Evolutionary conservation across 2,888 invertebrate genomes (phyloP).

Genomic region (Scrobipalpa atriplicella): DNA sequence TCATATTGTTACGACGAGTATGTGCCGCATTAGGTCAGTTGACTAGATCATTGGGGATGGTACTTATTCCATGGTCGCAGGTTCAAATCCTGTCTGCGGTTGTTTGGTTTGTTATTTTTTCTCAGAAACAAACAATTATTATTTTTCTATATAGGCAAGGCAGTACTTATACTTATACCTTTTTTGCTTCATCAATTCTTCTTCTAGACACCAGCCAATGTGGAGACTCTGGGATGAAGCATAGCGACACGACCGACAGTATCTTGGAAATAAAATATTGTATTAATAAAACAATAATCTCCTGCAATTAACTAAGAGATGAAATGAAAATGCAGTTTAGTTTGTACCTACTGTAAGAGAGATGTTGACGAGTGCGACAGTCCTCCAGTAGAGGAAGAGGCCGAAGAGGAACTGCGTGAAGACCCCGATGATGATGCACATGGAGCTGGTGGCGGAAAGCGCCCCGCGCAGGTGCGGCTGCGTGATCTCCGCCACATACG

Average conservation of each 20-base stretch:
- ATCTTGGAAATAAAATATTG: slow-evolving; percentile 53
- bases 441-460: slow-evolving; percentile 88
- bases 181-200: slow-evolving; percentile 85
- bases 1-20: too few relatives aligned
- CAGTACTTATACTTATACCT: too few relatives aligned
- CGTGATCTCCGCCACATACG: slow-evolving; percentile 92
- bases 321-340: slow-evolving; percentile 26
- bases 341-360: slow-evolving; percentile 76
- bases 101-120: too few relatives aligned
- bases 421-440: slow-evolving; percentile 89
- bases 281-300: neutral
- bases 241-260: slow-evolving; percentile 84
- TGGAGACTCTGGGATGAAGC: slow-evolving; percentile 91
- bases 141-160: too few relatives aligned
- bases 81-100: too few relatives aligned
- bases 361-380: slow-evolving; percentile 86
- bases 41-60: too few relatives aligned
- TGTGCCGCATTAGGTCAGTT: too few relatives aligned
- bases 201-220: slow-evolving; percentile 89
- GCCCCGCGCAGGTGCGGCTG: slow-evolving; percentile 90
- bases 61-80: too few relatives aligned
- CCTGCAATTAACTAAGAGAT: too few relatives aligned
- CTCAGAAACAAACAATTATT: too few relatives aligned
- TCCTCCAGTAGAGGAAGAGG: slow-evolving; percentile 87
- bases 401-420: slow-evolving; percentile 90